Evolutionary conservation across 1,140 invertebrate genomes (phyloP), one percentile per base, ranked within the genome.

Genomic region (Cataglyphis hispanica): DNA sequence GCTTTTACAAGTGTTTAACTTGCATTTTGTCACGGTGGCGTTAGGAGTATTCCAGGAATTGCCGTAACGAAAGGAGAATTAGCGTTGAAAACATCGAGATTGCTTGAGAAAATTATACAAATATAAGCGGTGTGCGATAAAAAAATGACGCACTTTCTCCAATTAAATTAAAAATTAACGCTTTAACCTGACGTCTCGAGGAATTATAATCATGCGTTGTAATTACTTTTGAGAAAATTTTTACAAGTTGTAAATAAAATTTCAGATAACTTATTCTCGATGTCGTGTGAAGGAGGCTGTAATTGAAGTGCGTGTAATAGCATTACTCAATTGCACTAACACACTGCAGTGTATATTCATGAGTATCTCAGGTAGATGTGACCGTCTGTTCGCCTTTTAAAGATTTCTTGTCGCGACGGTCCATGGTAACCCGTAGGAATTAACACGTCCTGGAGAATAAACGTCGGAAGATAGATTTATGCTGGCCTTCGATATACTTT

Each of bases 391-490:
- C 56, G 19, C 67, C 74, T 43, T 89, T 85, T 85, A 89, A 88
- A 74, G 81, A 56, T 72, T 22, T 40, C 61, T 72, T 22, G 67
- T 87, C 86, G 40, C 76, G 61, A 43, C 43, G 37, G n/a, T 40
- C 34, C 64, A 40, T 50, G 85, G 70, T 87, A 88, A 88, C 70
- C 77, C 50, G 58, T 72, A 87, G 87, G 63, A 88, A 88, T 88
- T 88, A 87, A 87, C 86, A 67, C 86, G 66, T 88, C 31, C 58
- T 40, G 58, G 58, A 46, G 53, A 87, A 78, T 85, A 84, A 87
- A 88, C 80, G 80, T 87, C 58, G 64, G 19, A 46, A 43, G 53
- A 61, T 66, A 78, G 74, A 88, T 88, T 87, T 85, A 78, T 46
- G 66, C 6, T 66, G 60, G 60, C 86, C 86, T 88, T 89, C 67